Evolutionary conservation across 2,113 vertebrate genomes (phyloP).

Genomic region (Theristicus caerulescens): DNA sequence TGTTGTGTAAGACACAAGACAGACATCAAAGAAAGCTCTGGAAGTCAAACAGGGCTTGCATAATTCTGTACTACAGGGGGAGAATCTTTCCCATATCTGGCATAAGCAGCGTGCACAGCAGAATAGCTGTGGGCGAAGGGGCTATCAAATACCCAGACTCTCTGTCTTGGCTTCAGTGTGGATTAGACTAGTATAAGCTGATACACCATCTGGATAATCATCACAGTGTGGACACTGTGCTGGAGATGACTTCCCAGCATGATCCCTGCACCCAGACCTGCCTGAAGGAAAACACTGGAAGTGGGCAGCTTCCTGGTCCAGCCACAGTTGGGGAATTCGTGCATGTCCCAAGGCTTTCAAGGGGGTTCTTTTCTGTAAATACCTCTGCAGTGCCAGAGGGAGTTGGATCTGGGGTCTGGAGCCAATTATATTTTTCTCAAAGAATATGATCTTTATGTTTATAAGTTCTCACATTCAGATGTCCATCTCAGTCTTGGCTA

Average conservation of each 20-base stretch:
- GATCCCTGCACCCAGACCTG: background rate
- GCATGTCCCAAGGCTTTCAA: background rate
- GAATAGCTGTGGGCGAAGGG: background rate
- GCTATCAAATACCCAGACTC: background rate
- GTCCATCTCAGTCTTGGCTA: background rate
- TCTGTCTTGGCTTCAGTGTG: background rate
- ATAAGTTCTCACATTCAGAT: background rate
- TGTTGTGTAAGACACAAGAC: background rate
- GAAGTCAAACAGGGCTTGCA: background rate
- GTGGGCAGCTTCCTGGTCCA: background rate
- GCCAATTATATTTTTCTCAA: background rate
- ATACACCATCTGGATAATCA: background rate
- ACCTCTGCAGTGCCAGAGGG: background rate
- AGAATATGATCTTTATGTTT: background rate
- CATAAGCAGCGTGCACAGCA: background rate
- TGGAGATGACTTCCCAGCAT: background rate
- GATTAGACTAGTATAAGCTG: background rate
- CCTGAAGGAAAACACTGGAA: background rate
- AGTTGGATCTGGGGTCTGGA: background rate
- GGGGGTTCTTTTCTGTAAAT: background rate
- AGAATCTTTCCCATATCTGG: background rate
- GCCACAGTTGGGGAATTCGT: accelerated
- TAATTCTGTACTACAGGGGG: background rate
- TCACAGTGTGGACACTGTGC: background rate
- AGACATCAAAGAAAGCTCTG: background rate